Conservation (phyloP, 2,888 invertebrate species). For the Autographa pulchrina region DNA sequence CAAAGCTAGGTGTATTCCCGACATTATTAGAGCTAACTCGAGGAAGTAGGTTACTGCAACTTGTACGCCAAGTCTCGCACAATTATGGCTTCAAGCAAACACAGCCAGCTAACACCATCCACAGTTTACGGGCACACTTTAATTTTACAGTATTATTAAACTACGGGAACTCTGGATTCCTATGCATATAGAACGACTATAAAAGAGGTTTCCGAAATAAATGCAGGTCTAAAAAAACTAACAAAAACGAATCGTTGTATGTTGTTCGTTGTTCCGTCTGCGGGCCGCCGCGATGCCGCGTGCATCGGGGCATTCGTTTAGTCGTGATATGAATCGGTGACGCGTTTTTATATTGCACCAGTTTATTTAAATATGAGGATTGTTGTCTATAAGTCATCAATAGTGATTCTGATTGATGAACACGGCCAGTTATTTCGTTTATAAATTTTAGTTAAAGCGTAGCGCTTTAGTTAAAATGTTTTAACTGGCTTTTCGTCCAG, state of each 20-base stretch:
- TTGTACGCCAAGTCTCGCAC: conserved; percentile 17
- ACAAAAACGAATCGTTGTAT: conserved; percentile 36
- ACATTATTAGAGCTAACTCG: conserved; percentile 8
- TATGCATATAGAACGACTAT: conserved; percentile 48
- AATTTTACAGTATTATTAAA: conserved; percentile 48
- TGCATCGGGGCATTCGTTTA: conserved; percentile 12
- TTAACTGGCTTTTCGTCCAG: neutral
- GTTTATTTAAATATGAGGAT: conserved; percentile 13
- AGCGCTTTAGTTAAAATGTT: neutral
- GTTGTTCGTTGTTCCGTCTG: conserved; percentile 42
- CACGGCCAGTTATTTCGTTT: neutral
- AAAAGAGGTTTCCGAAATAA: conserved; percentile 45
- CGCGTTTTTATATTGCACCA: conserved; percentile 24
- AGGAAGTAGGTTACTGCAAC: conserved; percentile 20
- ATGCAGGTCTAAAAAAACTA: conserved; percentile 24
- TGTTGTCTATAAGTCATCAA: neutral
- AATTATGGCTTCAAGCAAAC: conserved; percentile 40
- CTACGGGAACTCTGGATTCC: conserved; percentile 29
- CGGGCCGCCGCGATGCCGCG: conserved; percentile 17
- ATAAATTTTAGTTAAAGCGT: neutral
- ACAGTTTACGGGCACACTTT: conserved; percentile 23
- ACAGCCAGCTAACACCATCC: conserved; percentile 30
- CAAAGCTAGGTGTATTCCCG: conserved; percentile 1
- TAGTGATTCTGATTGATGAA: neutral
- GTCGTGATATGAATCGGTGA: conserved; percentile 24